A percentile compares a stretch with the other conserved stretches of the same genome.
Conservation (phyloP, 2,113 vertebrate species). For the Noturus placidus region DNA sequence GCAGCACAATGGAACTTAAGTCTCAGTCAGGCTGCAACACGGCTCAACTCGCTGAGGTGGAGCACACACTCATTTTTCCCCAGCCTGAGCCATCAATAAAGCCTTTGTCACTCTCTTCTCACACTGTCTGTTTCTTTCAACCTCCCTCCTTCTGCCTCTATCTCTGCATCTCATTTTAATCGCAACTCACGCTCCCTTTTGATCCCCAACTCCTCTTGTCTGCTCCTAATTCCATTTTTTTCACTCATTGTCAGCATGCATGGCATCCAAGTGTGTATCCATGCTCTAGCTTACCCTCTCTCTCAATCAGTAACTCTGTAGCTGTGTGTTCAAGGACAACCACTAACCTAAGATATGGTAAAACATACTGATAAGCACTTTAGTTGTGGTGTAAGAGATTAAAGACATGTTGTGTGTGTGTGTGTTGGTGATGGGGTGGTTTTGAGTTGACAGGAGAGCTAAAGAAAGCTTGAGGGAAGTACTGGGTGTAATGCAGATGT, state of each 20-base stretch:
- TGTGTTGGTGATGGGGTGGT: not conserved
- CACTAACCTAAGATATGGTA: constrained; percentile 35
- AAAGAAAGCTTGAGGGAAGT: constrained; percentile 18
- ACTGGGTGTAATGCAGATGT: constrained; percentile 33
- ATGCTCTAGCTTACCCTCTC: constrained; percentile 9
- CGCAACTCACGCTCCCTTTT: not conserved
- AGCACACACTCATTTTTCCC: constrained; percentile 39
- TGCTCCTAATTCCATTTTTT: not conserved
- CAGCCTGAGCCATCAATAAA: constrained; percentile 48
- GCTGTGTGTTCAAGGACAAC: constrained; percentile 36
- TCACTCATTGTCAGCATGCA: constrained; percentile 37
- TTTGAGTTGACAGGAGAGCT: constrained; percentile 4
- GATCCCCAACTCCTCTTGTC: not conserved
- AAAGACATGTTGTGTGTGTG: constrained; percentile 28
- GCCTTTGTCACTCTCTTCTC: constrained; percentile 50
- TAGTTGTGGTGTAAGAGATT: constrained; percentile 37
- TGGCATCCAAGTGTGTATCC: constrained; percentile 38
- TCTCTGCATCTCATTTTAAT: constrained; percentile 34
- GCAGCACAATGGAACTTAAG: constrained; percentile 50
- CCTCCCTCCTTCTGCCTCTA: constrained; percentile 42
- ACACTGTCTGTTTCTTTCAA: constrained; percentile 42
- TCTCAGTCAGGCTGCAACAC: constrained; percentile 18
- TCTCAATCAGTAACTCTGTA: constrained; percentile 23
- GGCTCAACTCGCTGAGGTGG: constrained; percentile 40
- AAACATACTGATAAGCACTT: constrained; percentile 41